A percentile compares a stretch with the other conserved stretches of the same genome.
These are phyloP conservation scores for Drosophila paulistorum DNA, from an alignment of 1,140 invertebrate species.

Conservation along the genomic window DNA sequence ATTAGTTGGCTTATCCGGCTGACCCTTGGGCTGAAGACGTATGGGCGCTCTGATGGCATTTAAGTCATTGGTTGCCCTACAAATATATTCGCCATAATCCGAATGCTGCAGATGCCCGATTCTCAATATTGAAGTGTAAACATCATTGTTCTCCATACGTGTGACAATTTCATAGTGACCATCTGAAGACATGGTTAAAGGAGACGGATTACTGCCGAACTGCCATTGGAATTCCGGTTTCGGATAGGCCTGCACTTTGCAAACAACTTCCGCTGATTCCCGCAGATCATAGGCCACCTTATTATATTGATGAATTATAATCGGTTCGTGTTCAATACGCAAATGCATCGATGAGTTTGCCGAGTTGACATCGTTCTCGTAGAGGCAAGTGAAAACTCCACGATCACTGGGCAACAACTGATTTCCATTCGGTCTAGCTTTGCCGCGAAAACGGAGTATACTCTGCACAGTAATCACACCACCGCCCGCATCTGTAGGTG, in stretches of 20 bases:
- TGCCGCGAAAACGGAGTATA: constrained; percentile 90
- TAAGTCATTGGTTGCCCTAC: constrained; percentile 90
- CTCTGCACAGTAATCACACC: constrained; percentile 92
- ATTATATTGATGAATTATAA: constrained; percentile 91
- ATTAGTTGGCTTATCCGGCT: constrained; percentile 90
- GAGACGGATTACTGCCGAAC: constrained; percentile 88
- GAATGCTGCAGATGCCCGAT: constrained; percentile 90
- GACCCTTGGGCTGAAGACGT: constrained; percentile 90
- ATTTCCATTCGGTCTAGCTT: constrained; percentile 89
- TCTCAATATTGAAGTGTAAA: constrained; percentile 91
- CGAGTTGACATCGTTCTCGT: constrained; percentile 94
- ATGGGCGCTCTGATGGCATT: constrained; percentile 91
- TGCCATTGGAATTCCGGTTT: constrained; percentile 96
- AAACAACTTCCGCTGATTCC: constrained; percentile 92
- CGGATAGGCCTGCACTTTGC: constrained; percentile 95
- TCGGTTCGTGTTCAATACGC: constrained; percentile 94
- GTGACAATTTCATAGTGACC: constrained; percentile 93
- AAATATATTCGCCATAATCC: constrained; percentile 96
- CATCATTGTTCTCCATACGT: constrained; percentile 91
- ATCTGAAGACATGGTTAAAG: constrained; percentile 89
- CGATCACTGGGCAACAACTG: constrained; percentile 91
- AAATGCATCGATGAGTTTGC: constrained; percentile 94
- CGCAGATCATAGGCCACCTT: constrained; percentile 94
- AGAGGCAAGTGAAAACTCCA: constrained; percentile 94
- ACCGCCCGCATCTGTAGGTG: constrained; percentile 88